Evolutionary conservation across 2,888 invertebrate genomes (phyloP).

Genomic region (Tiliacea aurago): DNA sequence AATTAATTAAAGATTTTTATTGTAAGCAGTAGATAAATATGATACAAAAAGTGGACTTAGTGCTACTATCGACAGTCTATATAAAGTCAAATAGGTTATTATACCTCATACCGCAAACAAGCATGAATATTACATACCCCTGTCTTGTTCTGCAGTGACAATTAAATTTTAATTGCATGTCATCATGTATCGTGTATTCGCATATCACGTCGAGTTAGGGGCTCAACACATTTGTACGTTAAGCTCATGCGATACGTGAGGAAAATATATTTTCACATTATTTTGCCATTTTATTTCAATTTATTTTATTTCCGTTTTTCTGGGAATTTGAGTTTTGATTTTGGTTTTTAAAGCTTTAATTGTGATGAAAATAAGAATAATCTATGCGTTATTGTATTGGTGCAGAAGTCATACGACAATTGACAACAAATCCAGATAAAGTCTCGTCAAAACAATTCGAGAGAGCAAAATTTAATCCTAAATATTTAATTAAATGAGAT

Average conservation of each 20-base stretch:
- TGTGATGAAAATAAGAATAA: not conserved
- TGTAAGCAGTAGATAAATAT: too few species aligned
- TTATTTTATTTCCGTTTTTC: not conserved
- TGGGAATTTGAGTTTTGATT: not conserved
- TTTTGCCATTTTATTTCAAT: not conserved
- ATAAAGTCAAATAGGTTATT: slow-evolving; percentile 34
- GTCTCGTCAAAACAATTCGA: too few species aligned
- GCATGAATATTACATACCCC: slow-evolving; percentile 32
- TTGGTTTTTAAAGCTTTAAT: not conserved
- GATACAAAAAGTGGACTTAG: not conserved
- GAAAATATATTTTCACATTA: not conserved
- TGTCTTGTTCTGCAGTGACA: slow-evolving; percentile 50
- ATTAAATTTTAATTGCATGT: slow-evolving; percentile 58
- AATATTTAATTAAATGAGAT: not conserved
- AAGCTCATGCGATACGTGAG: slow-evolving; percentile 11
- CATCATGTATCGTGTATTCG: slow-evolving; percentile 44
- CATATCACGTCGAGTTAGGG: slow-evolving; percentile 36
- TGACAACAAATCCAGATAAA: not conserved
- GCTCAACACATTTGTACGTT: slow-evolving; percentile 38
- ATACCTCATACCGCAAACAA: slow-evolving; percentile 8
- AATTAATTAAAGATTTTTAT: too few species aligned
- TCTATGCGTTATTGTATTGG: not conserved
- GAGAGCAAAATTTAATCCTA: not conserved
- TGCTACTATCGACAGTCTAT: not conserved
- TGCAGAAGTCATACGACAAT: not conserved